Evolutionary conservation across 2,113 vertebrate species (phyloP).

Genomic region (Seriola quinqueradiata): DNA sequence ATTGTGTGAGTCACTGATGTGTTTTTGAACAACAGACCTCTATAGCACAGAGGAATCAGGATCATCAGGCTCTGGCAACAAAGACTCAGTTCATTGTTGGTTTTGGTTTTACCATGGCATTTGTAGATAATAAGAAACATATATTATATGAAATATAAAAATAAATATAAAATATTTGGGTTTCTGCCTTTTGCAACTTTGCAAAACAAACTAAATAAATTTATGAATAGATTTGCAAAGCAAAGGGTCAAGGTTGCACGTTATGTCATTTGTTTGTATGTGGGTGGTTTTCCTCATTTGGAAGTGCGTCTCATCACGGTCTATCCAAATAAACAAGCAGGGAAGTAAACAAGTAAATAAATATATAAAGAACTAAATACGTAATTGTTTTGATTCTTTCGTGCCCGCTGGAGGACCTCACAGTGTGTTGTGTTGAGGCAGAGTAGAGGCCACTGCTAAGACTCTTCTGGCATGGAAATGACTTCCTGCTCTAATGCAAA

Average conservation of each 20-base stretch:
- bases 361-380: conserved; percentile 39
- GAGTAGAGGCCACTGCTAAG: conserved; percentile 42
- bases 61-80: neutral
- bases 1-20: neutral
- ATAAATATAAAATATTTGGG: neutral
- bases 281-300: neutral
- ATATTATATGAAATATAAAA: neutral
- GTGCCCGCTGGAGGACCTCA: conserved; percentile 17
- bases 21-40: neutral
- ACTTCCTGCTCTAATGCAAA: conserved; percentile 71
- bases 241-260: neutral
- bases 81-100: neutral
- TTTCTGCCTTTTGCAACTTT: neutral
- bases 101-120: neutral
- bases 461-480: conserved; percentile 59
- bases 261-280: conserved; percentile 2
- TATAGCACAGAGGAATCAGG: neutral
- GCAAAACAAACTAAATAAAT: neutral
- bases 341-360: conserved; percentile 34
- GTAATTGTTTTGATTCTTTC: conserved; percentile 36
- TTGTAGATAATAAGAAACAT: neutral
- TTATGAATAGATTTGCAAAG: neutral
- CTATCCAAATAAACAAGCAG: conserved; percentile 30
- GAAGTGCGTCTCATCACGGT: conserved; percentile 21
- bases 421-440: conserved; percentile 6